Conservation (phyloP, 2,888 invertebrate genomes). For the Calameuta pallipes region DNA sequence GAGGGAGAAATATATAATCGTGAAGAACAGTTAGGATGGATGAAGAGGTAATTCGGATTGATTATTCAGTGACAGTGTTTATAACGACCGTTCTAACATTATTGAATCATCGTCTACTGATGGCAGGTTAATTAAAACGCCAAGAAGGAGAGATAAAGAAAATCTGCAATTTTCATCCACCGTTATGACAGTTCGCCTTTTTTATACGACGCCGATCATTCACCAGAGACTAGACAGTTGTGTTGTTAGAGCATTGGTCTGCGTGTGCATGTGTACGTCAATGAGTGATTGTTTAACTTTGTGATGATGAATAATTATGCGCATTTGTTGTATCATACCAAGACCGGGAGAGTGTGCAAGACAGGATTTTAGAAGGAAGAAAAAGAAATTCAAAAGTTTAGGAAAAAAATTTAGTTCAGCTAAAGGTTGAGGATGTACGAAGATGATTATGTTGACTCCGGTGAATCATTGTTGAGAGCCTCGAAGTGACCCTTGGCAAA, state of each 20-base stretch:
- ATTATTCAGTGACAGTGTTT: conserved; percentile 10
- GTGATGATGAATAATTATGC: neutral
- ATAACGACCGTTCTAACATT: neutral
- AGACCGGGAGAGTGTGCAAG: neutral
- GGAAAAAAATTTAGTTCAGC: neutral
- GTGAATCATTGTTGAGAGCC: neutral
- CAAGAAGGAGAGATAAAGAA: neutral
- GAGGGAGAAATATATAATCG: neutral
- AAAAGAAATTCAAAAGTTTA: neutral
- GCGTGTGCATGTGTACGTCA: neutral
- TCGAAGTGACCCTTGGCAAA: neutral
- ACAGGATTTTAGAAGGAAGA: neutral
- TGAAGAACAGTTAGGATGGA: conserved; percentile 15
- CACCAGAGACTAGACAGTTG: neutral
- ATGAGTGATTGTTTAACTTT: neutral
- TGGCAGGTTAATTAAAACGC: neutral
- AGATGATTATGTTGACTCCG: neutral
- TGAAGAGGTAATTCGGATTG: conserved; percentile 10
- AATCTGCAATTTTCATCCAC: conserved; percentile 9
- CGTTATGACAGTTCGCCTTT: conserved; percentile 14
- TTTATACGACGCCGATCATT: conserved; percentile 11
- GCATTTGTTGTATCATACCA: neutral
- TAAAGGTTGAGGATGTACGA: neutral
- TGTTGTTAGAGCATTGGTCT: neutral
- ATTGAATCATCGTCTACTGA: neutral